Percentiles rank a stretch among this genome's conserved stretches.
phyloP scores from a whole-genome alignment of 2,797 vertebrate genomes.

The Phylloscopus collybita region DNA sequence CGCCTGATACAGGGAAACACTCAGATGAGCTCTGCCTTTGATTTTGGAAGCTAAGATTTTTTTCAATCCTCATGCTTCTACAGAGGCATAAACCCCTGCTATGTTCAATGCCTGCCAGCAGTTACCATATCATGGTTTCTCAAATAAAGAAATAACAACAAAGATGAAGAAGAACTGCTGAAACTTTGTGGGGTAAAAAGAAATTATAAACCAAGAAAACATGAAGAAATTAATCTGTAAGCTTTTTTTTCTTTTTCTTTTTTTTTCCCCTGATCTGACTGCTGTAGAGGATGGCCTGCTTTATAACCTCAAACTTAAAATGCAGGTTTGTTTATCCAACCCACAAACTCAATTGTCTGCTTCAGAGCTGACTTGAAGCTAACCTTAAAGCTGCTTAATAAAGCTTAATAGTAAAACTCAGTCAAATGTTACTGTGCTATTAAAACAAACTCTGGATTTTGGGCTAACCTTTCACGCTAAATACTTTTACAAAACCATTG shows the following conservation, averaged over 20 bases:
- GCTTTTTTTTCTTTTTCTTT: neutral
- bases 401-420: neutral
- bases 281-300: neutral
- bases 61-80: neutral
- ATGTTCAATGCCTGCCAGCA: neutral
- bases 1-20: neutral
- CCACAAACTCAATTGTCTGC: neutral
- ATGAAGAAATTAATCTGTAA: neutral
- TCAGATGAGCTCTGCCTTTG: neutral
- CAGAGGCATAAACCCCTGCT: neutral
- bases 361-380: neutral
- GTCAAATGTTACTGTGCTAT: neutral
- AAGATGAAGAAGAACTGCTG: neutral
- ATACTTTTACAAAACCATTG: neutral
- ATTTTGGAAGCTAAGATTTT: neutral
- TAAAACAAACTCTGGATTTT: conserved; percentile 4
- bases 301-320: neutral
- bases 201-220: neutral
- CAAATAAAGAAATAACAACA: neutral
- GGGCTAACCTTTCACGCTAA: neutral
- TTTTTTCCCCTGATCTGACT: neutral
- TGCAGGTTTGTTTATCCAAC: neutral
- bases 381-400: neutral
- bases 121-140: neutral
- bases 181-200: neutral